phyloP scores from a whole-genome alignment of 2,797 vertebrate genomes.

The Pangasius sanitwongsei region DNA sequence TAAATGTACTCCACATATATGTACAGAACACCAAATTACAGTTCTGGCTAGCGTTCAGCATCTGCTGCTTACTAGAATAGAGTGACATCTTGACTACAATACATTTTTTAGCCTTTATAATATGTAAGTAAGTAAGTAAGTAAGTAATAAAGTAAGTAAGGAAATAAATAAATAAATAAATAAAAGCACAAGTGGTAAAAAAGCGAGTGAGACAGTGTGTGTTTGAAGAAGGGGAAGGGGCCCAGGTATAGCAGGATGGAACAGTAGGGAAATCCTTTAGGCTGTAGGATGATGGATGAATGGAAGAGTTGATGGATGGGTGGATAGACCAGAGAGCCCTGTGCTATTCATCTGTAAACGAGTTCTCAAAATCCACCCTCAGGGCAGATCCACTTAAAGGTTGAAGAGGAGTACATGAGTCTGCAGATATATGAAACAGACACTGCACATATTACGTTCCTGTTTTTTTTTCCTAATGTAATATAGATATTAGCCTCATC shows the following conservation, averaged over 20 bases:
- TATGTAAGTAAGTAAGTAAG: background rate
- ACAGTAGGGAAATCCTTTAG: constrained; percentile 30
- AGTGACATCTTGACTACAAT: background rate
- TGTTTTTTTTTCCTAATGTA: background rate
- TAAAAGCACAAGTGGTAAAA: background rate
- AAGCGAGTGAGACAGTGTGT: background rate
- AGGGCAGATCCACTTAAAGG: constrained; percentile 31
- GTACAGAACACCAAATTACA: background rate
- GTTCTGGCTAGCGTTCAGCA: background rate
- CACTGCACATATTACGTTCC: background rate
- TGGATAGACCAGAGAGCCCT: constrained; percentile 19
- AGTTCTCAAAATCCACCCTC: constrained; percentile 39
- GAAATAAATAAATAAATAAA: background rate
- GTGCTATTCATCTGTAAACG: constrained; percentile 34
- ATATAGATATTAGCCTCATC: background rate
- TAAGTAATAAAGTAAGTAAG: no score
- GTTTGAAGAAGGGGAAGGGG: background rate
- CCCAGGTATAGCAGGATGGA: constrained; percentile 24
- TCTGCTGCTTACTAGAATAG: background rate
- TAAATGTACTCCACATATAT: background rate
- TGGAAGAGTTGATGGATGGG: constrained; percentile 34
- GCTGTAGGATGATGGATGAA: constrained; percentile 28
- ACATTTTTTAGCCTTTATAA: background rate
- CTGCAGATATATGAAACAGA: background rate
- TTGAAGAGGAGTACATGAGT: background rate